Conservation (phyloP, 1,140 invertebrate species). For the Melitaea cinxia region DNA sequence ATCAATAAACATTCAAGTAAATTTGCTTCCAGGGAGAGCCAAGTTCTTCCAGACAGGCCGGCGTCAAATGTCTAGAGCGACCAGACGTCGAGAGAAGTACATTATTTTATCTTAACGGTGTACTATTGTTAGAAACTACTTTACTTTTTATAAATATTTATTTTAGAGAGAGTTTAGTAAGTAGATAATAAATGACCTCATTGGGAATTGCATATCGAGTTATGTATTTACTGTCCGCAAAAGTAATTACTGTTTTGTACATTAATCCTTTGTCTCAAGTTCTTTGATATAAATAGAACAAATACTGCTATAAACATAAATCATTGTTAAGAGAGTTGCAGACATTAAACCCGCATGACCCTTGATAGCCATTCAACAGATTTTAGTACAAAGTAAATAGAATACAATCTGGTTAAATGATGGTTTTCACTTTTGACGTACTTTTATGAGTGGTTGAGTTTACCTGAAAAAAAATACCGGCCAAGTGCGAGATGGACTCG, state of each 20-base stretch:
- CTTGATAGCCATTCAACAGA: neutral
- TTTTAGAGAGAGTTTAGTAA: no score
- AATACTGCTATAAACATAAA: neutral
- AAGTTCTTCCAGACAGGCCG: constrained; percentile 24
- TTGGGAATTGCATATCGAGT: no score
- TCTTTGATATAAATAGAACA: neutral
- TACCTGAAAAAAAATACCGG: no score
- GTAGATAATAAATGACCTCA: no score
- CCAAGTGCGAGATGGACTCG: no score
- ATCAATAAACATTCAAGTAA: neutral
- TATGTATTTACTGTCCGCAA: no score
- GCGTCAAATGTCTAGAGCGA: constrained; percentile 14
- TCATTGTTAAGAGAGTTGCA: neutral
- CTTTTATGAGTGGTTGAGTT: no score
- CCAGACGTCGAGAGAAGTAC: neutral
- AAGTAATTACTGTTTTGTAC: neutral
- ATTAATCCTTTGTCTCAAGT: neutral
- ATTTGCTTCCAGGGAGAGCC: constrained; percentile 4
- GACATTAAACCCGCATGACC: neutral
- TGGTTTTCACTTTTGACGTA: no score
- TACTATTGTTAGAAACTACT: neutral
- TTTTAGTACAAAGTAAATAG: neutral
- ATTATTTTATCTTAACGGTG: neutral
- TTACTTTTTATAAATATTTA: neutral
- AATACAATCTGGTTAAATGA: neutral